Evolutionary conservation across 2,113 vertebrate species (phyloP), one percentile per base, ranked within the genome.

Genomic region (Tyrannus savana): DNA sequence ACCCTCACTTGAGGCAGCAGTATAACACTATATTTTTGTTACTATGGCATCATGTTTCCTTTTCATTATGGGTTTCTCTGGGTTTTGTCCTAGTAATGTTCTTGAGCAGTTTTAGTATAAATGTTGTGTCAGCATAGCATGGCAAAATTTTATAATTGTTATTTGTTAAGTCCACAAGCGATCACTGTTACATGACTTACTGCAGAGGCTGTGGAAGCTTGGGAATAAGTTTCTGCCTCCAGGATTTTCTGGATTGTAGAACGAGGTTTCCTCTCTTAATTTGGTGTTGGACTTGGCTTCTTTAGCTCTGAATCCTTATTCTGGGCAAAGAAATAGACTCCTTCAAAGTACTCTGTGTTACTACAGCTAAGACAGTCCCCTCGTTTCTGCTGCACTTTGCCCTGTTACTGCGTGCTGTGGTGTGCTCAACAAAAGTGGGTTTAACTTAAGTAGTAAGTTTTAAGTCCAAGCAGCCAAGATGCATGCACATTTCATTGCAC

Each of bases 71-170:
- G 12, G 16, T 81, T 90, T 81, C 85, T 84, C 25, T 46, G 62
- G 53, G 79, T 95, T 95, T 96, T 71, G 1, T 96, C 52, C 92
- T 67, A 42, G 35, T 75, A 90, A 63, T 68, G 56, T 88, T 93
- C 75, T 78, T 89, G 85, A 91, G 39, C 66, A 82, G 83, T 67
- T 86, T 64, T 49, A 71, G 44, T 78, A 86, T 92, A 94, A 81
- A 90, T 72, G 87, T 92, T 92, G 75, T 89, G 79, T 92, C 79
- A 89, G 44, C 22, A 37, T 37, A 81, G 44, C 44, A 5, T 8
- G 10, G 52, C 59, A 71, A 50, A 84, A 33, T 87, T 93, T 85
- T 42, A 19, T 92, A 90, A 90, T 73, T 83, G 56, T 50, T 83
- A 88, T 85, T 83, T 76, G 37, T 73, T 55, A 84, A 72, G 68